phyloP scores from a whole-genome alignment of 2,888 invertebrate genomes.

The Hyppa rectilinea region DNA sequence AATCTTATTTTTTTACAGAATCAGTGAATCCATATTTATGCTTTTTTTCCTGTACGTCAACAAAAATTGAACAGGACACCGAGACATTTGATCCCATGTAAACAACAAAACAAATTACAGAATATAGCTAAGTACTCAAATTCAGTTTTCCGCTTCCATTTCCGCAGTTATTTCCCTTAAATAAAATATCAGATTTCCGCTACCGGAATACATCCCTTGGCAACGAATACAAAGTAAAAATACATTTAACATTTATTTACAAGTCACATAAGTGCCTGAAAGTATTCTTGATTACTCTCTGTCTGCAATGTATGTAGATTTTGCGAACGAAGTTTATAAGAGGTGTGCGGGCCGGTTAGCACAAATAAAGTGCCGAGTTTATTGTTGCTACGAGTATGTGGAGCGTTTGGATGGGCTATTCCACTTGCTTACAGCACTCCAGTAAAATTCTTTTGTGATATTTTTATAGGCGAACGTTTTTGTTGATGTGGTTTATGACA shows the following conservation, averaged over 20 bases:
- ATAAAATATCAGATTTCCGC: slow-evolving; percentile 58
- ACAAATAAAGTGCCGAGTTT: slow-evolving; percentile 64
- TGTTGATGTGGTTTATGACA: slow-evolving; percentile 17
- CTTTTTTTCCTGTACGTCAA: background rate
- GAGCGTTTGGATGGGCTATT: slow-evolving; percentile 36
- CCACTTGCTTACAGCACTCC: slow-evolving; percentile 39
- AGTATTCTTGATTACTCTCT: slow-evolving; percentile 60
- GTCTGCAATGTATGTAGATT: slow-evolving; percentile 50
- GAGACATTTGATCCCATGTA: background rate
- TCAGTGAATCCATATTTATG: background rate
- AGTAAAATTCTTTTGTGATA: slow-evolving; percentile 35
- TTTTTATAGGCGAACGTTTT: slow-evolving; percentile 40
- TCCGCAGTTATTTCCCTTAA: slow-evolving; percentile 52
- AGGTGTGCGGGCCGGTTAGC: slow-evolving; percentile 58
- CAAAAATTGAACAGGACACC: background rate
- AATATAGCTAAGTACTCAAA: slow-evolving; percentile 35
- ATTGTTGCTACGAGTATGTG: slow-evolving; percentile 55
- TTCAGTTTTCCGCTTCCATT: slow-evolving; percentile 45
- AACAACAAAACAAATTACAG: slow-evolving; percentile 35
- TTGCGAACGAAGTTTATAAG: slow-evolving; percentile 57
- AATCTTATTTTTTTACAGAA: no score
- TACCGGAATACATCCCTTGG: slow-evolving; percentile 43
- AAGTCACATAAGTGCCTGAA: slow-evolving; percentile 45
- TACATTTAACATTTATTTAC: slow-evolving; percentile 56
- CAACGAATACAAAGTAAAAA: slow-evolving; percentile 39